Evolutionary conservation across 2,888 invertebrate species (phyloP), one percentile per base, ranked within the genome.

Genomic region (Idaea dimidiata): DNA sequence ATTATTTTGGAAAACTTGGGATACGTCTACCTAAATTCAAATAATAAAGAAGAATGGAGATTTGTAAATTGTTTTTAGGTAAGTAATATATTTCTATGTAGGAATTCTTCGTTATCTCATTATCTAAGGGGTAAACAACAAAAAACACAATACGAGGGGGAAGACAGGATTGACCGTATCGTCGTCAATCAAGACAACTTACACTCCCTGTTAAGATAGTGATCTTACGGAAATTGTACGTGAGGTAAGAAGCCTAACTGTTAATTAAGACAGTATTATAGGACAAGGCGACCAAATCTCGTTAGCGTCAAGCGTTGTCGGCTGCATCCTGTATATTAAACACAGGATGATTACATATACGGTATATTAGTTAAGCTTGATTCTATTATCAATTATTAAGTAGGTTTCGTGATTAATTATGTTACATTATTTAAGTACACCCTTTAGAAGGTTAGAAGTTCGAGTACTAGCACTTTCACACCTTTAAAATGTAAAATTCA

Each of bases 301-400:
- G 80, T 84, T 82, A 81, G 73, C 73, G 75, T 76, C 77, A 76
- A 77, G 73, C 60, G 65, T 66, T 17, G 55, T 17, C 16, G 53
- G 16, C 55, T 66, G 69, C 69, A 69, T 71, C 66, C 64, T 71
- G 65, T 43, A 18, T 68, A 63, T 64, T 61, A 62, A 54, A 60
- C 63, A 59, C 61, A 56, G 54, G 14, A 33, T 43, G 43, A 14
- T 43, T 43, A 4, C 43, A 43, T 7, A 43, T 43, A 43, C 43
- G 43, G 43, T 43, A 10, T 43, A 43, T 43, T 43, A 43, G 43
- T 43, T 43, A 43, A 43, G 43, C 43, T 43, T 14, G 43, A 43
- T 14, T 43, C 43, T 43, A 43, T 43, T 43, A 43, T 43, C 43
- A 43, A 43, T 43, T 43, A 43, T 43, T 43, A 43, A 43, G 43